Evolutionary conservation across 37 sponge, comb jelly and placozoan genomes (phyloP).

Genomic region (Halichondria panicea): DNA sequence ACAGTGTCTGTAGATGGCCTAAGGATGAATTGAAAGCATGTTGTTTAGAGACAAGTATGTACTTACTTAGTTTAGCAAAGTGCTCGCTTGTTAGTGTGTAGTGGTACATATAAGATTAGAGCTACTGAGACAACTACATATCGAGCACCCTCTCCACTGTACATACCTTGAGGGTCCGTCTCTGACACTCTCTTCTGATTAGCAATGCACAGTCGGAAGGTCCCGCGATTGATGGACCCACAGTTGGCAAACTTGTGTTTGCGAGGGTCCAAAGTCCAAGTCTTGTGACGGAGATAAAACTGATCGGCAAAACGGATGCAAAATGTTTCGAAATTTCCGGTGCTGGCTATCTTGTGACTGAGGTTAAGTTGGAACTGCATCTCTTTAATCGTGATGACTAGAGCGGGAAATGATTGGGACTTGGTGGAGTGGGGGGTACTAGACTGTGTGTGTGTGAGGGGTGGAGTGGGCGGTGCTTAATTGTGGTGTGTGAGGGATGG

Average conservation of each 20-base stretch:
- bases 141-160: no score
- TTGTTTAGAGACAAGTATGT: background rate
- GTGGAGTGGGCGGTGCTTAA: background rate
- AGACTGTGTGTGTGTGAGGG: background rate
- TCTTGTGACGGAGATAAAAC: conserved; percentile 62
- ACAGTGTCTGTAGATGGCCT: no score
- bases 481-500: background rate
- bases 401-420: conserved; percentile 68
- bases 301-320: conserved; percentile 71
- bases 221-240: conserved; percentile 39
- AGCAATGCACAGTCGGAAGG: conserved; percentile 51
- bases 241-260: conserved; percentile 50
- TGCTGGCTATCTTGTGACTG: conserved; percentile 55
- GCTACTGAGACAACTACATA: no score
- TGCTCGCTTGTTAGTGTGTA: background rate
- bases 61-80: background rate
- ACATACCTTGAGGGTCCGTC: conserved; percentile 28
- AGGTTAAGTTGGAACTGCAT: conserved; percentile 71
- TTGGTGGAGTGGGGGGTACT: background rate
- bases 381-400: conserved; percentile 73
- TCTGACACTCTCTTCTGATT: conserved; percentile 28
- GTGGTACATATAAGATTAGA: no score
- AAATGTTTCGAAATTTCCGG: conserved; percentile 62
- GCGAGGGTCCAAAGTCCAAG: conserved; percentile 62
- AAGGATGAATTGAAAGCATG: no score